Evolutionary conservation across 2,888 invertebrate species (phyloP), one percentile per base, ranked within the genome.

Genomic region (Lycocerus yunnanus): DNA sequence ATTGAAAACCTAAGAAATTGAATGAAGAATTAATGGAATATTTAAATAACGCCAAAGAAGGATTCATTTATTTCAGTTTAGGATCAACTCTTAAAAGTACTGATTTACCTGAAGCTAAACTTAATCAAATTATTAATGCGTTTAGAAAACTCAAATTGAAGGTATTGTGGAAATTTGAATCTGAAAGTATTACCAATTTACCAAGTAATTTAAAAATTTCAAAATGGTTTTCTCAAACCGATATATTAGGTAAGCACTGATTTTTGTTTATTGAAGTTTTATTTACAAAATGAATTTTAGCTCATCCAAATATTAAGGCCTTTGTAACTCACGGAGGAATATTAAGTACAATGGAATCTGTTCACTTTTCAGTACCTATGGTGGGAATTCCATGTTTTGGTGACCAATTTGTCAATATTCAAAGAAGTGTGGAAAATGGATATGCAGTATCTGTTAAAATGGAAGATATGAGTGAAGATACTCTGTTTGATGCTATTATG

Each of bases 101-200:
- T 6, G 88, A 91, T 77, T 83, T 93, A 71, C 88, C 90, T 0
- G 79, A 83, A 0, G 88, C 89, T 1, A 90, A 88, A 76, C 85
- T 88, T 21, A 83, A 88, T 16, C 89, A 87, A 1, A 88, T 93
- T 24, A 84, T 90, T 9, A 89, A 89, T 73, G 89, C 89, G 2
- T 90, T 93, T 68, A 86, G 88, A 0, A 88, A 87, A 75, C 80
- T 93, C 0, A 91, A 92, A 75, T 90, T 92, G 76, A 90, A 89
- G 6, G 89, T 93, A 0, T 82, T 93, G 16, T 93, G 92, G 92
- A 93, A 93, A 86, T 93, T 91, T 91, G 92, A 93, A 79, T 89
- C 89, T 0, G 88, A 89, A 16, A 69, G 71, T 63, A 72, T 83
- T 13, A 78, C 80, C n/a, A 78, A 81, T 6, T 77, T 66, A 10